Conservation (phyloP, 1,140 invertebrate genomes). For the Teleopsis dalmanni region DNA sequence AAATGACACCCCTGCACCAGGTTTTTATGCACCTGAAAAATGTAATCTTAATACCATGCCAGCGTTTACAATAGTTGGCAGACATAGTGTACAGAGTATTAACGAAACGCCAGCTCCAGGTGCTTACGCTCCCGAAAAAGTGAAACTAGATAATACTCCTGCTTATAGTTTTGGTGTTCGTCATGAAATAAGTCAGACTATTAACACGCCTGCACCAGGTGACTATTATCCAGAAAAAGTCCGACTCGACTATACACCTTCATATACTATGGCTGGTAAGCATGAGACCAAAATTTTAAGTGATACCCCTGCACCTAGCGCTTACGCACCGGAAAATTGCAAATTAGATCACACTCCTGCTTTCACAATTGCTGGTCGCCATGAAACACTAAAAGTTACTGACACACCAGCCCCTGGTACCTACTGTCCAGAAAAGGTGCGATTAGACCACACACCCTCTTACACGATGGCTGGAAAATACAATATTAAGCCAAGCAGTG, state of each 20-base stretch:
- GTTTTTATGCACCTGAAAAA: constrained; percentile 52
- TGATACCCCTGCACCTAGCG: constrained; percentile 55
- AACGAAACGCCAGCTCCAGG: constrained; percentile 54
- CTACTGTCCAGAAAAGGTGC: constrained; percentile 70
- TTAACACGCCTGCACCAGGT: constrained; percentile 46
- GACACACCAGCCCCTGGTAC: constrained; percentile 60
- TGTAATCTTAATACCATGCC: constrained; percentile 52
- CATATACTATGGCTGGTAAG: constrained; percentile 48
- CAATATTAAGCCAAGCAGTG: constrained; percentile 47
- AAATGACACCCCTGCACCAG: constrained; percentile 62
- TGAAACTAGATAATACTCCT: constrained; percentile 50
- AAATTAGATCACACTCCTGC: constrained; percentile 53
- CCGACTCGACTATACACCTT: constrained; percentile 46
- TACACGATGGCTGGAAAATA: constrained; percentile 51
- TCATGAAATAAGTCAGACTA: constrained; percentile 37
- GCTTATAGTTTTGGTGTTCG: constrained; percentile 49
- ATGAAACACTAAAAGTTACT: constrained; percentile 47
- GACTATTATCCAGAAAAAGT: constrained; percentile 56
- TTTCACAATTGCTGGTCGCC: constrained; percentile 53
- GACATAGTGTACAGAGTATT: constrained; percentile 46
- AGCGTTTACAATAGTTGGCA: constrained; percentile 52
- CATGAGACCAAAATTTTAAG: constrained; percentile 44
- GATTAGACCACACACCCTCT: constrained; percentile 49
- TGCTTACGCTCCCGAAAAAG: constrained; percentile 55
- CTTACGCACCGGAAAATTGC: constrained; percentile 58